These are phyloP conservation scores for Onchidella celtica DNA, from an alignment of 2,888 invertebrate genomes.

Conservation along the genomic window DNA sequence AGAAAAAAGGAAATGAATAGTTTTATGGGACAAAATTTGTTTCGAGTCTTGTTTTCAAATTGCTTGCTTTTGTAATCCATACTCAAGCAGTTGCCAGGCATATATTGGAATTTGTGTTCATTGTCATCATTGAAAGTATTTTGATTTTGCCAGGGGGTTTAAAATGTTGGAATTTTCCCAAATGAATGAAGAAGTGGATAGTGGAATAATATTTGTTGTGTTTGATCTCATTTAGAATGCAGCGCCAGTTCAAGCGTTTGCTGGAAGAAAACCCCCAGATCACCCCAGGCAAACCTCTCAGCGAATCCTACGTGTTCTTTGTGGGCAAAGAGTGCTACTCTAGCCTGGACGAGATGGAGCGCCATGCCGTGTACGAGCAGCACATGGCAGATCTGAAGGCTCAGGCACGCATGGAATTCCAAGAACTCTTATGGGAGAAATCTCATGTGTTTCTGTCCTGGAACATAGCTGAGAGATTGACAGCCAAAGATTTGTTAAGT, in stretches of 20 bases:
- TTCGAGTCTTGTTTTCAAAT: too few relatives aligned
- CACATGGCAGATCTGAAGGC: slow-evolving; percentile 88
- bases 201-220: too few relatives aligned
- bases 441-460: slow-evolving; percentile 93
- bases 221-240: too few relatives aligned
- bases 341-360: slow-evolving; percentile 92
- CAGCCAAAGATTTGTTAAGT: slow-evolving; percentile 94
- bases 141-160: too few relatives aligned
- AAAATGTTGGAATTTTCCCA: too few relatives aligned
- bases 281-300: slow-evolving; percentile 95
- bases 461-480: slow-evolving; percentile 88
- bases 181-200: too few relatives aligned
- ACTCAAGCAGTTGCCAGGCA: too few relatives aligned
- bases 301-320: slow-evolving; percentile 91
- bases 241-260: slow-evolving; percentile 95
- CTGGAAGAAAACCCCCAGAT: slow-evolving; percentile 96
- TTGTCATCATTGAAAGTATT: too few relatives aligned
- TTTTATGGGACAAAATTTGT: too few relatives aligned
- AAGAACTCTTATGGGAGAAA: slow-evolving; percentile 94
- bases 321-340: slow-evolving; percentile 97
- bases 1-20: too few relatives aligned
- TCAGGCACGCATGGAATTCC: slow-evolving; percentile 93
- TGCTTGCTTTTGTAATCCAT: too few relatives aligned
- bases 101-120: too few relatives aligned
- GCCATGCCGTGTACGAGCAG: slow-evolving; percentile 94